These are phyloP conservation scores for Phataginus tricuspis DNA, from an alignment of 2,797 vertebrate genomes.

Conservation along the genomic window DNA sequence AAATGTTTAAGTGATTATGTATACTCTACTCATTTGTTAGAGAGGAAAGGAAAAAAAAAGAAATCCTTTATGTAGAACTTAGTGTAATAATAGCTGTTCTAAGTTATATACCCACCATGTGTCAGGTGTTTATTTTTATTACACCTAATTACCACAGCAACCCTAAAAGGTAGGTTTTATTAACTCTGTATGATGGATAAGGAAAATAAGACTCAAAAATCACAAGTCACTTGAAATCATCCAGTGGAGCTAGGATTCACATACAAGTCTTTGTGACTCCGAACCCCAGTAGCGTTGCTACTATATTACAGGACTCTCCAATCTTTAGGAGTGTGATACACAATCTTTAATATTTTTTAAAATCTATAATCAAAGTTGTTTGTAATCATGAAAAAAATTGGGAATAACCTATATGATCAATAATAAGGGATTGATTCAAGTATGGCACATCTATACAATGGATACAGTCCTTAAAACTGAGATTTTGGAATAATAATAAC, in stretches of 20 bases:
- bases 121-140: neutral
- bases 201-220: conserved; percentile 7
- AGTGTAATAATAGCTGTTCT: neutral
- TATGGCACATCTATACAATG: neutral
- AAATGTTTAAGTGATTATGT: neutral
- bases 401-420: neutral
- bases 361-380: neutral
- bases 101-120: neutral
- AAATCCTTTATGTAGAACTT: neutral
- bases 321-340: neutral
- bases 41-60: conserved; percentile 2
- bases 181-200: neutral
- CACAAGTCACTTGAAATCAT: conserved; percentile 15
- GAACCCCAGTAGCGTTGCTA: neutral
- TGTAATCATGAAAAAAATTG: conserved; percentile 31
- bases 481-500: neutral
- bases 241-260: neutral
- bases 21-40: neutral
- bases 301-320: neutral
- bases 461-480: conserved; percentile 7
- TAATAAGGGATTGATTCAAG: neutral
- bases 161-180: conserved; percentile 15
- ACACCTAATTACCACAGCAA: conserved; percentile 23
- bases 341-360: conserved; percentile 4
- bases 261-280: conserved; percentile 2